Conservation (phyloP, 1,140 invertebrate species). For the Drosophila bocqueti region DNA sequence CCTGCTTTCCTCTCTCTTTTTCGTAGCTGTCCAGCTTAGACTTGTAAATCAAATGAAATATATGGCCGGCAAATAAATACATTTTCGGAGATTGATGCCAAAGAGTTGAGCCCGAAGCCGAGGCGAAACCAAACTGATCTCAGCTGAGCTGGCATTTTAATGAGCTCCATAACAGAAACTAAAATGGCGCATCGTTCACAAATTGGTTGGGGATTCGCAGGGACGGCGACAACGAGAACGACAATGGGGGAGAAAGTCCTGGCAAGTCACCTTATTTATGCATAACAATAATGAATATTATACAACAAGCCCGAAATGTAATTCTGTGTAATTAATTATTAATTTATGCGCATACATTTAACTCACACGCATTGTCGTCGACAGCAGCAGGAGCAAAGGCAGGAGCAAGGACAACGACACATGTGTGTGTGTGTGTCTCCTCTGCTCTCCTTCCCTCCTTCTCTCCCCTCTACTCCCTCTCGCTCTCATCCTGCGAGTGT, state of each 20-base stretch:
- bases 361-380: slow-evolving; percentile 84
- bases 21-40: slow-evolving; percentile 20
- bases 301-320: slow-evolving; percentile 85
- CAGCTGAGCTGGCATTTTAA: slow-evolving; percentile 68
- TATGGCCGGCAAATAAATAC: slow-evolving; percentile 68
- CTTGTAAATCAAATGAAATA: slow-evolving; percentile 82
- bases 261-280: slow-evolving; percentile 82
- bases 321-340: slow-evolving; percentile 85
- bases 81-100: slow-evolving; percentile 70
- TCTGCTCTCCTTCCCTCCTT: not conserved
- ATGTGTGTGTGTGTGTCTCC: slow-evolving; percentile 27
- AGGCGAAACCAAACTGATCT: slow-evolving; percentile 5
- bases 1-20: not conserved
- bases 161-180: slow-evolving; percentile 69
- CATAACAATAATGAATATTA: slow-evolving; percentile 85
- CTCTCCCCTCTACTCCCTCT: too few relatives aligned
- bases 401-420: slow-evolving; percentile 33
- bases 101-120: slow-evolving; percentile 24
- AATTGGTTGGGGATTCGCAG: slow-evolving; percentile 46
- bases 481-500: slow-evolving; percentile 26
- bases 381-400: slow-evolving; percentile 35
- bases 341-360: slow-evolving; percentile 85
- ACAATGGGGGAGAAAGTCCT: slow-evolving; percentile 19
- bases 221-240: not conserved
- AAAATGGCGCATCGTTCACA: slow-evolving; percentile 69